phyloP scores from a whole-genome alignment of 2,888 invertebrate species.

The Drosophila acutilabella region DNA sequence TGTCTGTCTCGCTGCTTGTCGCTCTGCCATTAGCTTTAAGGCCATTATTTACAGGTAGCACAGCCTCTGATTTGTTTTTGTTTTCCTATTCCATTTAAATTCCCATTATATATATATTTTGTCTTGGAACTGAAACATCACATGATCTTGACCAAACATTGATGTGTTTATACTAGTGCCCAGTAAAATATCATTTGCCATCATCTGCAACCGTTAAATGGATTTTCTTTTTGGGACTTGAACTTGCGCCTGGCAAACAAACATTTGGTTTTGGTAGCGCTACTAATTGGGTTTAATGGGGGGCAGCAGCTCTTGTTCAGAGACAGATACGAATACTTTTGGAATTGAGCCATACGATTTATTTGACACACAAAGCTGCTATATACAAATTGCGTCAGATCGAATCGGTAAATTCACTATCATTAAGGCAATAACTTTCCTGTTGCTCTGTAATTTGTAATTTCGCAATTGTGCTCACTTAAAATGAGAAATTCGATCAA shows the following conservation, averaged over 20 bases:
- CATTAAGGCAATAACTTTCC: slow-evolving; percentile 15
- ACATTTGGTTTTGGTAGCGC: slow-evolving; percentile 10
- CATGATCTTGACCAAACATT: slow-evolving; percentile 26
- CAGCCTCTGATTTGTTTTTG: slow-evolving; percentile 7
- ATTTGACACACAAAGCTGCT: slow-evolving; percentile 41
- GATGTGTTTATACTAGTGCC: slow-evolving; percentile 53
- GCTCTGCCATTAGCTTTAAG: slow-evolving; percentile 37
- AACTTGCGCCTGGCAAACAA: slow-evolving; percentile 20
- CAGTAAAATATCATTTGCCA: slow-evolving; percentile 57
- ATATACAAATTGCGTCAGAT: slow-evolving; percentile 26
- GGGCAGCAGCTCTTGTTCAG: slow-evolving; percentile 34
- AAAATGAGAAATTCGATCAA: slow-evolving; percentile 39
- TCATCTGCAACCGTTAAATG: slow-evolving; percentile 20
- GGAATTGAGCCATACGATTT: slow-evolving; percentile 38
- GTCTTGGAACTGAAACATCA: slow-evolving; percentile 65
- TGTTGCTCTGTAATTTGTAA: background rate
- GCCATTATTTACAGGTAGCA: slow-evolving; percentile 57
- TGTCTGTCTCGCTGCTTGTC: slow-evolving; percentile 25
- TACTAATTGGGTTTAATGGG: slow-evolving; percentile 64
- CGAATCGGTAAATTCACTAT: slow-evolving; percentile 10
- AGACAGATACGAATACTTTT: slow-evolving; percentile 14
- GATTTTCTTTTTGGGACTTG: background rate
- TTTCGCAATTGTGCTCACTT: slow-evolving; percentile 25
- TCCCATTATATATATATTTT: slow-evolving; percentile 31
- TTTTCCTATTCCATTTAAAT: background rate